These are phyloP conservation scores for Penaeus chinensis DNA, from an alignment of 1,140 invertebrate species.

Conservation along the genomic window DNA sequence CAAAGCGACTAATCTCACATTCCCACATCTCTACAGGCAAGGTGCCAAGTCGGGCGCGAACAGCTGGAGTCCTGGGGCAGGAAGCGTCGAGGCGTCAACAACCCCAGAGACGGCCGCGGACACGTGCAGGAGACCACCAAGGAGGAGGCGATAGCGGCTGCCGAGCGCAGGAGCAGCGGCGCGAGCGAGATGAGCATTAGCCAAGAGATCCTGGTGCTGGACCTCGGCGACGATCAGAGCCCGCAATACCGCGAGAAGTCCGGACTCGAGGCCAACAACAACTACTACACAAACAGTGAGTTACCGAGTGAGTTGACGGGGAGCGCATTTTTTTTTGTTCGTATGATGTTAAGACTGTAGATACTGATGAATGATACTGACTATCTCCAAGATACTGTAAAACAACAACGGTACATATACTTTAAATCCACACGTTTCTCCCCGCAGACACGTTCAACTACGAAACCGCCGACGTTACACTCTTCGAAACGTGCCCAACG, in stretches of 20 bases:
- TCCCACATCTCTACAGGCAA: neutral
- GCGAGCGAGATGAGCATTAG: conserved; percentile 85
- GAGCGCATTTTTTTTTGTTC: too few relatives aligned
- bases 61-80: conserved; percentile 90
- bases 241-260: conserved; percentile 57
- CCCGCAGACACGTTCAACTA: conserved; percentile 43
- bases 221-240: conserved; percentile 86
- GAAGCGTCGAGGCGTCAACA: conserved; percentile 78
- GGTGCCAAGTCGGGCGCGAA: conserved; percentile 76
- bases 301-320: neutral
- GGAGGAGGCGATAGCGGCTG: conserved; percentile 58
- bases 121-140: conserved; percentile 71
- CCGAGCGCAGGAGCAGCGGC: neutral
- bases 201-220: conserved; percentile 91
- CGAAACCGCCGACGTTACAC: conserved; percentile 56
- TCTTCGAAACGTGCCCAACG: conserved; percentile 77
- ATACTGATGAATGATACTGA: too few relatives aligned
- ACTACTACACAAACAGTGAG: conserved; percentile 60
- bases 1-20: neutral
- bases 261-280: conserved; percentile 28
- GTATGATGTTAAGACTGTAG: too few relatives aligned
- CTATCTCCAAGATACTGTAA: neutral
- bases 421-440: neutral
- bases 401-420: neutral
- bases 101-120: conserved; percentile 66